These are phyloP conservation scores for Poecilia wingei DNA, from an alignment of 2,797 vertebrate species.

Conservation along the genomic window DNA sequence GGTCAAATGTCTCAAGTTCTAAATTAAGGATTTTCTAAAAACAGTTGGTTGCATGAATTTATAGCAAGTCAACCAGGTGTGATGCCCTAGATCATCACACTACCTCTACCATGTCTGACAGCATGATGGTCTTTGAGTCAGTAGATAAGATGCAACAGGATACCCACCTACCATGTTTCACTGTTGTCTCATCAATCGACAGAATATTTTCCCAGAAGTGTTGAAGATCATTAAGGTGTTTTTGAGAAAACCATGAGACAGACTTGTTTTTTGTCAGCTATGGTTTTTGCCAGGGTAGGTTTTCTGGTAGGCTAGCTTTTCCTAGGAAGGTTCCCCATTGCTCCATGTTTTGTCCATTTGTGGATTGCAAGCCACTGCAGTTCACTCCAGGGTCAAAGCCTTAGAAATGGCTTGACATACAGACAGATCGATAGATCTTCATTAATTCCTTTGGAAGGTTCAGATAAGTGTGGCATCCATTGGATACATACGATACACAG, in stretches of 20 bases:
- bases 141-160: not conserved
- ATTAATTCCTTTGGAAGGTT: too few relatives aligned
- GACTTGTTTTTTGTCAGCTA: too few relatives aligned
- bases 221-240: not conserved
- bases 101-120: not conserved
- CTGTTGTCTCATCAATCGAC: not conserved
- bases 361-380: too few relatives aligned
- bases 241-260: not conserved
- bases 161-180: not conserved
- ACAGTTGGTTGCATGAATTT: not conserved
- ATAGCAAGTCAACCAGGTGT: not conserved
- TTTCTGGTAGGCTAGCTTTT: not conserved
- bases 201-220: not conserved
- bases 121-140: not conserved
- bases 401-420: not conserved
- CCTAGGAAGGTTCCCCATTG: not conserved
- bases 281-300: too few relatives aligned
- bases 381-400: not conserved
- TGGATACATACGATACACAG: not conserved
- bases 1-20: not conserved
- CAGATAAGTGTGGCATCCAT: not conserved
- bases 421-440: too few relatives aligned
- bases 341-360: not conserved
- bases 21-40: not conserved
- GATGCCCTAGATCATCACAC: not conserved